These are phyloP conservation scores for Phyllostomus discolor DNA, from an alignment of 2,113 vertebrate species.

Conservation along the genomic window DNA sequence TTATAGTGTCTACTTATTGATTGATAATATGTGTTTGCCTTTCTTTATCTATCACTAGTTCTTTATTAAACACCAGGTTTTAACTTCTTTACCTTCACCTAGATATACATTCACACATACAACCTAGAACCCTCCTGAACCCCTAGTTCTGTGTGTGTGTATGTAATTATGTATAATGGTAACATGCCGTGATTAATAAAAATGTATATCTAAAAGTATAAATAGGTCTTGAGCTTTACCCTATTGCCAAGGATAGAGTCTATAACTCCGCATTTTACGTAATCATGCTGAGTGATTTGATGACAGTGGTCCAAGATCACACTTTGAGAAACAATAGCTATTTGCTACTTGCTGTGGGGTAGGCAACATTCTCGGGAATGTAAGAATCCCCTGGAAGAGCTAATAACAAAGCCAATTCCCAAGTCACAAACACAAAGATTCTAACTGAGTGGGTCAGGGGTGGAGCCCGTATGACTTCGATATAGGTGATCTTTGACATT, in stretches of 20 bases:
- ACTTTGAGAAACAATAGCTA: neutral
- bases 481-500: neutral
- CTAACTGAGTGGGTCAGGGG: neutral
- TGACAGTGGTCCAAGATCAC: neutral
- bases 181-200: neutral
- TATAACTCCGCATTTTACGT: neutral
- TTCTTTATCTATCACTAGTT: neutral
- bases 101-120: neutral
- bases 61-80: neutral
- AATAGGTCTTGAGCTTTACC: neutral
- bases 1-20: neutral
- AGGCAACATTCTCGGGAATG: neutral
- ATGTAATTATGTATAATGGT: neutral
- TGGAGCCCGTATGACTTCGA: neutral
- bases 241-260: neutral
- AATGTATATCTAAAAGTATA: neutral
- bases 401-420: neutral
- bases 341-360: neutral
- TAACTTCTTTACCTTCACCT: neutral
- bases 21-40: neutral
- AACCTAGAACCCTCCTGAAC: neutral
- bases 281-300: neutral
- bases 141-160: neutral
- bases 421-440: neutral
- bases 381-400: neutral